Evolutionary conservation across 2,888 invertebrate genomes (phyloP), one percentile per base, ranked within the genome.

Genomic region (Prosopocoilus inquinatus): DNA sequence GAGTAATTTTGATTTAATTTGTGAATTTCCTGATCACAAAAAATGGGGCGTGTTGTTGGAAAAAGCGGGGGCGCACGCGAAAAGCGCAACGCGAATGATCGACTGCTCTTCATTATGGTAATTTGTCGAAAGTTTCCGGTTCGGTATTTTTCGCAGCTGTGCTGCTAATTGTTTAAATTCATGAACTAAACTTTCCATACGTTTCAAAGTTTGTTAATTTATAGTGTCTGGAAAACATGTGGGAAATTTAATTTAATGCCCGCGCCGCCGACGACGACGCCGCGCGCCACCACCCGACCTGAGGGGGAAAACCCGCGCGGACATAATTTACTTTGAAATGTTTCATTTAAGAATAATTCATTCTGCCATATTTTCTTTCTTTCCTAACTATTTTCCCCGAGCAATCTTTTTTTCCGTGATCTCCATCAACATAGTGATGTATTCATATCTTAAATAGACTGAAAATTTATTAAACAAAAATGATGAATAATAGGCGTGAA

Each of bases 161-260:
- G 62, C 55, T 53, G 55, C 62, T 66, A 66, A 68, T 67, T 67
- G 67, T 68, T 69, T 59, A 65, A 67, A 68, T 70, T 70, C 67
- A 67, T 67, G 64, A 66, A 69, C 64, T 60, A 67, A 66, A 64
- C 67, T 66, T 57, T 53, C 61, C 55, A 61, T 65, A 64, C 64
- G 59, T 64, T 59, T 55, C 49, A 68, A 71, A 71, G 65, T 71
- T 71, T 66, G 70, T 67, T 70, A 71, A 71, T 70, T 71, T 70
- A 70, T 69, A 64, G 66, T 63, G 65, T 62, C 67, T 64, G 60
- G 65, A 67, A 68, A 70, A 70, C 70, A 69, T 68, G 69, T 65
- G 66, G 67, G 66, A 62, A 65, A 69, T 70, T 71, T 69, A 69
- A 70, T 71, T 67, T 64, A 47, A 39, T 53, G 41, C 46, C 28